Percentiles rank a stretch among this genome's conserved stretches.
Conservation (phyloP, 2,888 invertebrate genomes). For the Lasioglossum villosulum region DNA sequence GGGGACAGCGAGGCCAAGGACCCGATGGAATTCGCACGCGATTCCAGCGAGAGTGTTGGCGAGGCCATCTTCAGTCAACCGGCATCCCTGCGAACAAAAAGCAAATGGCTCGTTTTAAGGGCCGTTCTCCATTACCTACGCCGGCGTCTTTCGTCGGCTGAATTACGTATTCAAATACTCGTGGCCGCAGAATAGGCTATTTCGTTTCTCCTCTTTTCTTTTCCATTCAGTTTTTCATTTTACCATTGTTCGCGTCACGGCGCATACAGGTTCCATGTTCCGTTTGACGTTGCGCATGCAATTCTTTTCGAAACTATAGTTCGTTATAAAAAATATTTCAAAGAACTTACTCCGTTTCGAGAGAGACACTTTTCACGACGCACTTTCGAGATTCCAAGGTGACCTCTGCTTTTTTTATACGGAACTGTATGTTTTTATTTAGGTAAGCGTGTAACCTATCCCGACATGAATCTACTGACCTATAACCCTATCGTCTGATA, state of each 20-base stretch:
- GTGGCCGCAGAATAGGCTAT: background rate
- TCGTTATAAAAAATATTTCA: background rate
- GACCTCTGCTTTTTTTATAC: background rate
- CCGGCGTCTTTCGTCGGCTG: background rate
- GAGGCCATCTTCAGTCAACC: constrained; percentile 97
- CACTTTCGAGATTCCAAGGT: background rate
- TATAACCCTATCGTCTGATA: too few relatives aligned
- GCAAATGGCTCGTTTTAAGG: constrained; percentile 20
- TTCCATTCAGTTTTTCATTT: background rate
- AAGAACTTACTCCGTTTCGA: background rate
- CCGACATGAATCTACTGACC: too few relatives aligned
- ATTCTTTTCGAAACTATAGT: background rate
- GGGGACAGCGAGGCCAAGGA: constrained; percentile 90
- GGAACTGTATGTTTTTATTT: background rate
- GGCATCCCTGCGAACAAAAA: constrained; percentile 90
- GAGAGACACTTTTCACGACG: background rate
- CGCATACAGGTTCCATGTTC: background rate
- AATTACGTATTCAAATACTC: constrained; percentile 5
- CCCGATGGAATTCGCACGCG: constrained; percentile 96
- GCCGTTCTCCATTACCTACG: background rate
- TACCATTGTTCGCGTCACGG: background rate
- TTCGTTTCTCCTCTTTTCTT: background rate
- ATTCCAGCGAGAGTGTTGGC: constrained; percentile 96
- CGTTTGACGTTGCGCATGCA: background rate
- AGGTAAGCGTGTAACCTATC: too few relatives aligned